Base-by-base conservation (phyloP, 2,888 invertebrate species). In the Phortica magna region DNA sequence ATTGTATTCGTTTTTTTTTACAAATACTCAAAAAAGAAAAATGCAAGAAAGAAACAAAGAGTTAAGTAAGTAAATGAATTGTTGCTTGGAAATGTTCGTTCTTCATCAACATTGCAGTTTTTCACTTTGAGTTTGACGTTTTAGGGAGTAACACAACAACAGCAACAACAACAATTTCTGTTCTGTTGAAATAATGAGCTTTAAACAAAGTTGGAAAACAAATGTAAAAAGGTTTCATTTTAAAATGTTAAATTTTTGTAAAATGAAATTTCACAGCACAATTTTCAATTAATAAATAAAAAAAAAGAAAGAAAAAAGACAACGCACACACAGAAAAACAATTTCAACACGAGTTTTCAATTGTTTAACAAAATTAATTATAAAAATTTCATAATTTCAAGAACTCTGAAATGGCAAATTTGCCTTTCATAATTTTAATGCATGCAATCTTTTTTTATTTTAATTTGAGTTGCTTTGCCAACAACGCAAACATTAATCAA, bases 151-250 rank as follows among this genome's bases (percentile, higher is more conserved):
- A 9, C n/a, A n/a, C n/a, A n/a, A n/a, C n/a, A n/a, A 43, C 43
- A 43, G 6, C 6, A 78, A 75, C 78, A 80, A 81, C 81, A 81
- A 81, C 81, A 81, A 81, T 81, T 81, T 81, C 81, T 81, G 81
- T 81, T 81, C 78, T 76, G 48, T 48, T 48, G 48, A 48, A 48
- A 7, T 48, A 48, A 48, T 31, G 5, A 48, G 14, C 48, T 48
- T 48, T 48, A 48, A 48, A 48, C 0, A 48, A 14, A 12, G 48
- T 48, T 14, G 48, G 14, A 48, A 48, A 14, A 48, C 2, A 48
- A 48, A 48, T 48, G 2, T 9, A 1, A 14, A 14, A 48, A 48
- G 14, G 14, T 48, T 48, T 12, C 14, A 12, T 12, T 48, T 48
- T 2, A 14, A 48, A 48, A 48, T 31, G 31, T 31, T 31, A 31